A percentile compares a stretch with the other conserved stretches of the same genome.
These are phyloP conservation scores for Poeciliopsis prolifica DNA, from an alignment of 2,113 vertebrate genomes.

Conservation along the genomic window DNA sequence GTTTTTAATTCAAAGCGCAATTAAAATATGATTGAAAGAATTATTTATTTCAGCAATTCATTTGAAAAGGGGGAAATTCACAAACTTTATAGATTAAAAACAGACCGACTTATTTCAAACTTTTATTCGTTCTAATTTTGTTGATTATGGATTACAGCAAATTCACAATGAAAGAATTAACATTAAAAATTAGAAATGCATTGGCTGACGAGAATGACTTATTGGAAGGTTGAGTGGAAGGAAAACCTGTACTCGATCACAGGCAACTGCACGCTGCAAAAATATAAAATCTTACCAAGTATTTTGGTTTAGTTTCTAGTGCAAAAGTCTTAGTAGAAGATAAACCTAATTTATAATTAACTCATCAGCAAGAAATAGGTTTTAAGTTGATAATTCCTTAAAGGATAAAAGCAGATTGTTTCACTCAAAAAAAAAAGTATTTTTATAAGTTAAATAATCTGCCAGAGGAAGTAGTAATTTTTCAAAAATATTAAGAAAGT, in stretches of 20 bases:
- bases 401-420: no score
- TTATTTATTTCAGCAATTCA: background rate
- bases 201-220: no score
- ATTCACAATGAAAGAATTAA: background rate
- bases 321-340: no score
- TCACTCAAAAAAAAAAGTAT: no score
- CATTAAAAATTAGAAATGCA: background rate
- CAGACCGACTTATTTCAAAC: background rate
- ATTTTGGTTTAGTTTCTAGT: no score
- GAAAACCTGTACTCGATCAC: background rate
- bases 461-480: no score
- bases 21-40: background rate
- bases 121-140: background rate
- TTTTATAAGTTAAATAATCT: no score
- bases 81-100: background rate
- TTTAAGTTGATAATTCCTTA: no score
- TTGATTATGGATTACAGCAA: background rate
- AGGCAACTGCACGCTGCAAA: background rate
- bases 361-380: no score
- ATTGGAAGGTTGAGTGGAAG: background rate
- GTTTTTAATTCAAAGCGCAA: conserved; percentile 43
- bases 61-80: background rate
- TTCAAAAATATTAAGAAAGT: no score
- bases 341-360: no score
- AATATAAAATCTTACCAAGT: no score